Evolutionary conservation across 2,888 invertebrate species (phyloP).

Genomic region (Dendrolimus houi): DNA sequence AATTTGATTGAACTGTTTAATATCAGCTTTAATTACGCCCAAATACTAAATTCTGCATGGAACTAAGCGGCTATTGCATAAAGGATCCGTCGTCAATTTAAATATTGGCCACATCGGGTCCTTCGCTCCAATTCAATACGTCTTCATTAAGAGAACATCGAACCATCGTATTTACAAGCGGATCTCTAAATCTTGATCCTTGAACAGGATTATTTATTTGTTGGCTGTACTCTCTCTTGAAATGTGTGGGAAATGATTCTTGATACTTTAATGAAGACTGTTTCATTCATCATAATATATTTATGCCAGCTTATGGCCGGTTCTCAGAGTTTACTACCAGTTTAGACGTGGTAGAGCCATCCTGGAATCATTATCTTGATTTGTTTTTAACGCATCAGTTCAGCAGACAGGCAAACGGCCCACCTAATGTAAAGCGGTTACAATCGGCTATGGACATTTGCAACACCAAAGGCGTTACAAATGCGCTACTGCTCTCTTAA

Average conservation of each 20-base stretch:
- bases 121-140: slow-evolving; percentile 72
- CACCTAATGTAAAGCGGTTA: no score
- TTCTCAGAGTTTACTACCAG: no score
- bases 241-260: neutral
- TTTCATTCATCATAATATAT: neutral
- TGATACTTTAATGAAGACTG: neutral
- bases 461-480: no score
- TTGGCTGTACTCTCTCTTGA: neutral
- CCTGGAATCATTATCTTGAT: no score
- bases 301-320: neutral
- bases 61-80: slow-evolving; percentile 42
- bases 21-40: no score
- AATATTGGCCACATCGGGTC: slow-evolving; percentile 68
- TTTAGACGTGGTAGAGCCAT: no score
- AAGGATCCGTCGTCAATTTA: slow-evolving; percentile 68
- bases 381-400: no score
- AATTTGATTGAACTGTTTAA: no score
- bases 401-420: no score
- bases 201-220: slow-evolving; percentile 40
- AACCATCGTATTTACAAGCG: slow-evolving; percentile 62
- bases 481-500: no score
- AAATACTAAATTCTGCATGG: no score
- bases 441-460: no score
- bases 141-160: slow-evolving; percentile 74
- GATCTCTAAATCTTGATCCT: slow-evolving; percentile 68